phyloP scores from a whole-genome alignment of 1,140 invertebrate genomes.

The Ceratoteleas bidentatus region DNA sequence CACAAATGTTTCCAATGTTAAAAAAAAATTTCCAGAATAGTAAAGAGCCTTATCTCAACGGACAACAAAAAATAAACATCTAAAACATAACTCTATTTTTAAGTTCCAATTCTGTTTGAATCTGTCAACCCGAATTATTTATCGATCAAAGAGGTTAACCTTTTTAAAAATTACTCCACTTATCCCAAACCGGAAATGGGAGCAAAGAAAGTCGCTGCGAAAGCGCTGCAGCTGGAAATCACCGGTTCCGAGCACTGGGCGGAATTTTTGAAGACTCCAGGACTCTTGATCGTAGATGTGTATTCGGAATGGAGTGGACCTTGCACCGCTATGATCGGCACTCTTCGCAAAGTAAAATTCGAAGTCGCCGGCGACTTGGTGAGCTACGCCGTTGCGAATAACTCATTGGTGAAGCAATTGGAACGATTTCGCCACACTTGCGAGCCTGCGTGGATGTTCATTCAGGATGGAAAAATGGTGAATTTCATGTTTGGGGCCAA shows the following conservation, averaged over 20 bases:
- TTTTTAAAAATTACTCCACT: too few species aligned
- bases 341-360: constrained; percentile 92
- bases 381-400: constrained; percentile 87
- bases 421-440: constrained; percentile 90
- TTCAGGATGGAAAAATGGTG: constrained; percentile 89
- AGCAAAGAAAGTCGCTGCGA: constrained; percentile 85
- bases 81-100: too few species aligned
- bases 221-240: constrained; percentile 88
- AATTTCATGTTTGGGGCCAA: constrained; percentile 92
- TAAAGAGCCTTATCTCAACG: too few species aligned
- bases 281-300: constrained; percentile 90
- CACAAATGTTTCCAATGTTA: too few species aligned
- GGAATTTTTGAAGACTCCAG: constrained; percentile 87
- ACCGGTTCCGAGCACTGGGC: constrained; percentile 91
- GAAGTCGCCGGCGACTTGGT: constrained; percentile 90
- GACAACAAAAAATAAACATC: too few species aligned
- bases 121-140: too few species aligned
- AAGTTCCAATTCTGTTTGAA: too few species aligned
- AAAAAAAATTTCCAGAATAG: too few species aligned
- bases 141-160: too few species aligned
- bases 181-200: too few species aligned
- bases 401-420: constrained; percentile 87
- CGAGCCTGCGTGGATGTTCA: constrained; percentile 94
- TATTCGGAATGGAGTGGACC: constrained; percentile 95
- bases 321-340: constrained; percentile 90